These are phyloP conservation scores for Holotrichia oblita DNA, from an alignment of 1,140 invertebrate species.

Conservation along the genomic window DNA sequence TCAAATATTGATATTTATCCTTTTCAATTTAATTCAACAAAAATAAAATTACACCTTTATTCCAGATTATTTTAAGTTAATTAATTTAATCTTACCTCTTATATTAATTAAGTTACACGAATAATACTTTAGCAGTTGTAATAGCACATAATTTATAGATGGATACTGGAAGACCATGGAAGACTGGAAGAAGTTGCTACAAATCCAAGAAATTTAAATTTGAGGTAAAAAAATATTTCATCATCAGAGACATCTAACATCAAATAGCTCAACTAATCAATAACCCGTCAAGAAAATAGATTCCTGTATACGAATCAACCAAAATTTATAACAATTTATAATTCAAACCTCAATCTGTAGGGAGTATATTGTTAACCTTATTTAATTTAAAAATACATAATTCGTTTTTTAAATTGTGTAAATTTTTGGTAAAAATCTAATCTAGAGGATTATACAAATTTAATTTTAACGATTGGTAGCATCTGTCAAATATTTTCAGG, in stretches of 20 bases:
- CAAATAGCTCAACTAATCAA: background rate
- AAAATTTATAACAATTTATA: no score
- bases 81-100: background rate
- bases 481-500: no score
- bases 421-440: no score
- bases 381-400: no score
- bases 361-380: no score
- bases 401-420: no score
- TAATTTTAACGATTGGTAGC: no score
- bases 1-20: background rate
- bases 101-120: conserved; percentile 5
- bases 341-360: no score
- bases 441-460: no score
- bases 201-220: conserved; percentile 18
- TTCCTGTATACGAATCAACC: no score
- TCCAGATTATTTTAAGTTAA: no score
- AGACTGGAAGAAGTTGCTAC: background rate
- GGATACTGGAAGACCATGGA: conserved; percentile 1
- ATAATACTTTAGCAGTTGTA: conserved; percentile 16
- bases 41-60: no score
- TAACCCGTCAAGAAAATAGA: background rate
- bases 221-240: background rate
- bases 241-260: background rate
- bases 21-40: background rate
- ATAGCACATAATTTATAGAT: conserved; percentile 24